These are phyloP conservation scores for Colinus virginianus DNA, from an alignment of 2,113 vertebrate genomes.

Conservation along the genomic window DNA sequence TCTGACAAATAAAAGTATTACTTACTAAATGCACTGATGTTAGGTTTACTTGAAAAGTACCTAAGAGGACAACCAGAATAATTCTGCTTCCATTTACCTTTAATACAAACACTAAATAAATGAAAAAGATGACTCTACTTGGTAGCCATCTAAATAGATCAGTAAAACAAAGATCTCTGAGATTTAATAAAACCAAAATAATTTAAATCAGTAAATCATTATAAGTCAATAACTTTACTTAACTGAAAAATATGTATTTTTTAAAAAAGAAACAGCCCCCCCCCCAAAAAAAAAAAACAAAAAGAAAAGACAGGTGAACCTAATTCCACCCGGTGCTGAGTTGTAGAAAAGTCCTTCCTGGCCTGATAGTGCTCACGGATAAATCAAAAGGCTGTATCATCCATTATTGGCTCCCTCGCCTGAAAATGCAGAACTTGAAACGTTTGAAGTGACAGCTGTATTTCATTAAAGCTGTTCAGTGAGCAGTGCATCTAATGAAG, in stretches of 20 bases:
- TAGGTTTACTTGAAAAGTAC: neutral
- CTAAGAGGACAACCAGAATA: neutral
- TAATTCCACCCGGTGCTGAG: neutral
- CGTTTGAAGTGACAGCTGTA: constrained; percentile 2
- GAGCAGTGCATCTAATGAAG: neutral
- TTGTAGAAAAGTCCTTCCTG: neutral
- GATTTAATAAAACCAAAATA: neutral
- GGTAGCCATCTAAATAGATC: neutral
- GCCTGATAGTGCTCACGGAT: neutral
- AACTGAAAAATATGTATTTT: neutral
- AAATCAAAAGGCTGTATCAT: neutral
- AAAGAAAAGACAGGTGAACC: neutral
- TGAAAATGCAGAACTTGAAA: neutral
- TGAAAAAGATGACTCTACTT: neutral
- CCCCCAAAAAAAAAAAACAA: too few relatives aligned
- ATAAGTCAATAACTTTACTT: neutral
- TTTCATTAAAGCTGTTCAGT: neutral
- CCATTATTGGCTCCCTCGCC: neutral
- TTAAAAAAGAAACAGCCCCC: neutral
- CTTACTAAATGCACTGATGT: neutral
- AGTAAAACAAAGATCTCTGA: neutral
- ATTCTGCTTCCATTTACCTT: neutral
- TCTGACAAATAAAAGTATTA: neutral
- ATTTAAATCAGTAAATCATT: neutral
- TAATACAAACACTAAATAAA: neutral